Conservation (phyloP, 1,140 invertebrate species). For the Wasmannia auropunctata region DNA sequence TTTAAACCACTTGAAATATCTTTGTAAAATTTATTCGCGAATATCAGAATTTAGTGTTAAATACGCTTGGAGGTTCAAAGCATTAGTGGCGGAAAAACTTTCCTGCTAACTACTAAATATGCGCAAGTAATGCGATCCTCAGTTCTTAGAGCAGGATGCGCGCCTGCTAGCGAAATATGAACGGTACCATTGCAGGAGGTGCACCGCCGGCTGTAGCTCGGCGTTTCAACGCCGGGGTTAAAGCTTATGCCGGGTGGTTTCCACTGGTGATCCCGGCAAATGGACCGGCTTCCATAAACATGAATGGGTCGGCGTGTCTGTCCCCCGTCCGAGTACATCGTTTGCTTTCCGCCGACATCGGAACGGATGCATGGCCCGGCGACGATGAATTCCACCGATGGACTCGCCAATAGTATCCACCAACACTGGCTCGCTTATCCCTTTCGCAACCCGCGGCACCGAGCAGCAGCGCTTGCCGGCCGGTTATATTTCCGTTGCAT, state of each 20-base stretch:
- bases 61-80: neutral
- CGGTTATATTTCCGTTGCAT: neutral
- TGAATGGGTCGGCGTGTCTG: constrained; percentile 67
- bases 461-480: neutral
- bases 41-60: neutral
- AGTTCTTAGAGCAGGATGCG: neutral
- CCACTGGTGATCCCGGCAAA: constrained; percentile 69
- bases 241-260: constrained; percentile 72
- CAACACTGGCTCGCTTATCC: neutral
- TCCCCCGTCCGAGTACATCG: constrained; percentile 64
- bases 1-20: neutral
- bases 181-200: neutral
- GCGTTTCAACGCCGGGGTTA: constrained; percentile 66
- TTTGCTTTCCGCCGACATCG: constrained; percentile 70
- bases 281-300: constrained; percentile 75
- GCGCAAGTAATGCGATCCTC: neutral
- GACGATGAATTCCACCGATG: constrained; percentile 71
- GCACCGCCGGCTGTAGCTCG: constrained; percentile 4
- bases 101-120: neutral
- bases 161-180: constrained; percentile 9
- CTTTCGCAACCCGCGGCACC: neutral
- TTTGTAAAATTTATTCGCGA: neutral
- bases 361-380: constrained; percentile 68
- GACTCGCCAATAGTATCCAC: constrained; percentile 64
- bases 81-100: neutral